Evolutionary conservation across 2,888 invertebrate species (phyloP).

Genomic region (Amphipyra berbera): DNA sequence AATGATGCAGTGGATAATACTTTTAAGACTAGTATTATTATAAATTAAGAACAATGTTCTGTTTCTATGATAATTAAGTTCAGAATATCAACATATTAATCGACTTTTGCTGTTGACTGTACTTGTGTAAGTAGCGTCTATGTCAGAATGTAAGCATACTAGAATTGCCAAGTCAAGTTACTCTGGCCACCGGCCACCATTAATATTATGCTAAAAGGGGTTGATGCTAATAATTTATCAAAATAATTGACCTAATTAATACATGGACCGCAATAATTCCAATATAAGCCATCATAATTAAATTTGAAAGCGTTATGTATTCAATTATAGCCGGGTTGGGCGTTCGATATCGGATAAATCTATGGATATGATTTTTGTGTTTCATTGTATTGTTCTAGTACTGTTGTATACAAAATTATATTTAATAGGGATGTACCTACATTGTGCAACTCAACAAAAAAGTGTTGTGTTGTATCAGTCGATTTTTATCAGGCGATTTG

Average conservation of each 20-base stretch:
- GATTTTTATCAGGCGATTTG: too few relatives aligned
- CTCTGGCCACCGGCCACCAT: constrained; percentile 17
- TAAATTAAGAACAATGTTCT: too few relatives aligned
- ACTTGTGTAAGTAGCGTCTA: too few relatives aligned
- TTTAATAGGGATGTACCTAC: too few relatives aligned
- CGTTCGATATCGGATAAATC: constrained; percentile 18
- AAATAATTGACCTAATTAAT: constrained; percentile 48
- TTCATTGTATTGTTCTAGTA: background rate
- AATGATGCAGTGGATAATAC: too few relatives aligned
- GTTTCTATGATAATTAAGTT: too few relatives aligned
- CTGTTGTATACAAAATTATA: too few relatives aligned
- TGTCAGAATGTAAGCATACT: background rate
- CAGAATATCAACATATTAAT: too few relatives aligned
- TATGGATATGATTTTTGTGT: constrained; percentile 1
- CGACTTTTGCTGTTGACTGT: too few relatives aligned
- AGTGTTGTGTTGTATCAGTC: too few relatives aligned
- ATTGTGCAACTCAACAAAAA: too few relatives aligned
- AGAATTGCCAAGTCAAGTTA: background rate
- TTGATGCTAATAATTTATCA: constrained; percentile 37
- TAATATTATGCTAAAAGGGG: constrained; percentile 21
- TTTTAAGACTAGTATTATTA: too few relatives aligned
- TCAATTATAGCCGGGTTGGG: constrained; percentile 30
- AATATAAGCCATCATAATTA: constrained; percentile 38
- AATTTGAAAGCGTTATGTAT: constrained; percentile 41
- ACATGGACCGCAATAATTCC: constrained; percentile 43